These are phyloP conservation scores for Agrotis clavis DNA, from an alignment of 2,888 invertebrate species.

Conservation along the genomic window DNA sequence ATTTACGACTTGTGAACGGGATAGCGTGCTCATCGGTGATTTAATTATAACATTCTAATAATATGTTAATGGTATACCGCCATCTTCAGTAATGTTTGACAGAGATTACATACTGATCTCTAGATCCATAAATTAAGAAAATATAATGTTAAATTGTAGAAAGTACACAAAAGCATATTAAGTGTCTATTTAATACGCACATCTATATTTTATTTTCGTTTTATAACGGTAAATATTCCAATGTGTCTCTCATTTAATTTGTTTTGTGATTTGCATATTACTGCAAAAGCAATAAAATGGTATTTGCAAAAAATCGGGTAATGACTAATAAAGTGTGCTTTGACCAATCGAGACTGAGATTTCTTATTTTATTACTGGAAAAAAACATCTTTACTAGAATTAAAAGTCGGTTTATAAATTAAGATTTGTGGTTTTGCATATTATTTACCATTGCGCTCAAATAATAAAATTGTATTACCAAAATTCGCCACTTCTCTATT, in stretches of 20 bases:
- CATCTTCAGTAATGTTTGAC: conserved; percentile 39
- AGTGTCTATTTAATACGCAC: conserved; percentile 26
- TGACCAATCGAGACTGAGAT: conserved; percentile 60
- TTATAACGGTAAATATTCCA: conserved; percentile 46
- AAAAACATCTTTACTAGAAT: conserved; percentile 33
- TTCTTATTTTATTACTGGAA: conserved; percentile 50
- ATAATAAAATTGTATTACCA: background rate
- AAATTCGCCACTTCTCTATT: conserved; percentile 8
- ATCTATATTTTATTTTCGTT: conserved; percentile 11
- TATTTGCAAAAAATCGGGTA: conserved; percentile 59
- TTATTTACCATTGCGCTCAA: conserved; percentile 4
- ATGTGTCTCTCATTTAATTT: conserved; percentile 61
- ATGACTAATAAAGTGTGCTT: conserved; percentile 61
- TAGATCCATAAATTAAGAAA: conserved; percentile 48
- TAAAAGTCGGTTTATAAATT: conserved; percentile 27
- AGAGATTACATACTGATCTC: conserved; percentile 46
- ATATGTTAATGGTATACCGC: conserved; percentile 53
- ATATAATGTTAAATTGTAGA: conserved; percentile 26
- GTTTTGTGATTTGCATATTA: conserved; percentile 63
- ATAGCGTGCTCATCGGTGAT: conserved; percentile 54
- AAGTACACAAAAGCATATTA: conserved; percentile 35
- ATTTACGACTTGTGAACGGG: conserved; percentile 48
- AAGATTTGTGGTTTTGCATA: conserved; percentile 38
- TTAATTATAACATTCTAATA: conserved; percentile 52
- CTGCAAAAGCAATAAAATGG: conserved; percentile 64